A percentile compares a stretch with the other conserved stretches of the same genome.
Conservation (phyloP, 2,888 invertebrate species). For the Alsophila aescularia region DNA sequence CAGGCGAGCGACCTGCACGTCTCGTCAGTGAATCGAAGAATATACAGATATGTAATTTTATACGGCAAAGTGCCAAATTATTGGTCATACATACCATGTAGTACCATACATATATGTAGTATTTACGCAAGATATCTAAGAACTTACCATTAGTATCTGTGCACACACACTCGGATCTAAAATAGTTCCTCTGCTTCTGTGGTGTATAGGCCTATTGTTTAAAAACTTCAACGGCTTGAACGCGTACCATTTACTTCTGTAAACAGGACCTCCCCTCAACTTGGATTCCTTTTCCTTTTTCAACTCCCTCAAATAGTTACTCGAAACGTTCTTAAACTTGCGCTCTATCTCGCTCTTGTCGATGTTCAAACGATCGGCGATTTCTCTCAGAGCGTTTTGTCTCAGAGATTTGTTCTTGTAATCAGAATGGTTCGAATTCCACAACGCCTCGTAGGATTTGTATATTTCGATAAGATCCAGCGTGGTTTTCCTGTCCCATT, state of each 20-base stretch:
- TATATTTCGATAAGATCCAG: not conserved
- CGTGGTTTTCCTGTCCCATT: not conserved
- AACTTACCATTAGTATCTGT: not conserved
- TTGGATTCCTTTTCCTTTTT: slow-evolving; percentile 1
- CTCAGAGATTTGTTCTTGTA: not conserved
- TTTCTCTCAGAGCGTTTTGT: not conserved
- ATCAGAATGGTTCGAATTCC: not conserved
- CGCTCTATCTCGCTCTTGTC: slow-evolving; percentile 2
- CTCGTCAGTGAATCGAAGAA: no score
- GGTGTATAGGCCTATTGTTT: not conserved
- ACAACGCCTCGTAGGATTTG: not conserved
- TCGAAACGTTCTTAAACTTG: slow-evolving; percentile 4
- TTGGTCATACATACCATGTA: no score
- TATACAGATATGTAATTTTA: no score
- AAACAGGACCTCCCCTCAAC: not conserved
- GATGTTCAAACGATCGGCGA: not conserved
- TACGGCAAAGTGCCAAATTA: no score
- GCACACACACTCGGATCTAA: not conserved
- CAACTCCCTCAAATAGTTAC: slow-evolving; percentile 4
- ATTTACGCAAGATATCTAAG: not conserved
- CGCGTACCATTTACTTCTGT: slow-evolving; percentile 6
- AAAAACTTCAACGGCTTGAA: not conserved
- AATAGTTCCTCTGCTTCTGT: not conserved
- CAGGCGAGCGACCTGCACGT: no score
- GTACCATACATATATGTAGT: not conserved